Evolutionary conservation across 2,888 invertebrate species (phyloP).

Genomic region (Caenorhabditis imperialis): DNA sequence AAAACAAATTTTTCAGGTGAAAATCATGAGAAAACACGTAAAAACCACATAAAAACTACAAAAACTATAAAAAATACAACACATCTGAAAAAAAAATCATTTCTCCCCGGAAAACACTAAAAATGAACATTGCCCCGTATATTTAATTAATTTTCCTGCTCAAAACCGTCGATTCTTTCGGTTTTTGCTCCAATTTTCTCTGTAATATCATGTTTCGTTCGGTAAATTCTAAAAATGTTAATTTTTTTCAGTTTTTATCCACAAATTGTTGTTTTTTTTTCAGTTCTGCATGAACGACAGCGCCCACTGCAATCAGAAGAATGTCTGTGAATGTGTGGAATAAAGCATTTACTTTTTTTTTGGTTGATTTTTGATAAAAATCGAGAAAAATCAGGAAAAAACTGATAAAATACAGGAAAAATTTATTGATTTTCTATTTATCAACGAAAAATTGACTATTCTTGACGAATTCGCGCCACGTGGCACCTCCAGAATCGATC

Average conservation of each 20-base stretch:
- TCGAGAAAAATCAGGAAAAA: not conserved
- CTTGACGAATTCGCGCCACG: too few species aligned
- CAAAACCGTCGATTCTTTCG: not conserved
- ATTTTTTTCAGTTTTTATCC: not conserved
- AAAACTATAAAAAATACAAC: too few species aligned
- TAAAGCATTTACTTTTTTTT: not conserved
- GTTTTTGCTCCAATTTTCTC: slow-evolving; percentile 15
- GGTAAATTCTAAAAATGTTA: not conserved
- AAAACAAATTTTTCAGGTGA: too few species aligned
- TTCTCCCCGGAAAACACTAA: too few species aligned
- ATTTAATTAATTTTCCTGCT: not conserved
- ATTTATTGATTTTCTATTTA: too few species aligned
- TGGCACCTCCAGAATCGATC: too few species aligned
- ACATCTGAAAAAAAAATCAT: too few species aligned
- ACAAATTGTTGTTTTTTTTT: not conserved
- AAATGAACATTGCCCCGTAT: not conserved
- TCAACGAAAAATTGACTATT: not conserved
- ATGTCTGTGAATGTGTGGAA: not conserved
- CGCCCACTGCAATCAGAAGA: slow-evolving; percentile 3
- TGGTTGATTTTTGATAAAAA: not conserved
- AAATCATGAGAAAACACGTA: too few species aligned
- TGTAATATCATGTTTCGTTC: slow-evolving; percentile 13
- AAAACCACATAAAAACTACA: too few species aligned
- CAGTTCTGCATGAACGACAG: slow-evolving; percentile 11
- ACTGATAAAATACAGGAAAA: not conserved